Conservation (phyloP, 2,797 vertebrate species). For the Heterohyrax brucei region DNA sequence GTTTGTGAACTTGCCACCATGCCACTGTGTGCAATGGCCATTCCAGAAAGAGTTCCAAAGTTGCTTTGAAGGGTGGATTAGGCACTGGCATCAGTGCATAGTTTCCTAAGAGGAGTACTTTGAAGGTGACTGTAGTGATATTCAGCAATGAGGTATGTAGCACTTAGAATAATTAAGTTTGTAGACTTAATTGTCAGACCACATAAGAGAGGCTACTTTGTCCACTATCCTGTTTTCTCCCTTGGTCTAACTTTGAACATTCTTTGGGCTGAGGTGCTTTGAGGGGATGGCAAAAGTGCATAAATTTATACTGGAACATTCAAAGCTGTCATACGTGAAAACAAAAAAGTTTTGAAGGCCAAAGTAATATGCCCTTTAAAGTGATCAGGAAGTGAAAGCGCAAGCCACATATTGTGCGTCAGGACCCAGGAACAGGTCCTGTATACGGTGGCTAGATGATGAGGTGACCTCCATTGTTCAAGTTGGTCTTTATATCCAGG, state of each 20-base stretch:
- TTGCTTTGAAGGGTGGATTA: too few species aligned
- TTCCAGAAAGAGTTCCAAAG: too few species aligned
- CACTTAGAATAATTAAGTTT: too few species aligned
- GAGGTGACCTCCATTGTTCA: neutral
- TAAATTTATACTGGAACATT: conserved; percentile 23
- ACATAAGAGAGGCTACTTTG: neutral
- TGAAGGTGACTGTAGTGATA: too few species aligned
- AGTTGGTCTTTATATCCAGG: neutral
- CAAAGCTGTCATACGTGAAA: conserved; percentile 38
- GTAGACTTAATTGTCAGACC: too few species aligned
- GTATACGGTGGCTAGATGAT: neutral
- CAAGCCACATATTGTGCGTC: neutral
- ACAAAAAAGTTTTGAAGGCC: conserved; percentile 51
- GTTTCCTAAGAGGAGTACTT: too few species aligned
- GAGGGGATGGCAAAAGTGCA: neutral
- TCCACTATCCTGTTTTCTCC: neutral
- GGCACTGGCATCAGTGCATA: too few species aligned
- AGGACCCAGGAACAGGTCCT: neutral
- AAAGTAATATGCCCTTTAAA: neutral
- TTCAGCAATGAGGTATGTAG: too few species aligned
- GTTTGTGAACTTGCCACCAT: too few species aligned
- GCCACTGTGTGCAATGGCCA: too few species aligned
- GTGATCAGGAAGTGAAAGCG: neutral
- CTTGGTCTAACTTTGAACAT: neutral
- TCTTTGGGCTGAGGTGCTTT: conserved; percentile 12